These are phyloP conservation scores for Clupea harengus DNA, from an alignment of 2,113 vertebrate species.

Conservation along the genomic window DNA sequence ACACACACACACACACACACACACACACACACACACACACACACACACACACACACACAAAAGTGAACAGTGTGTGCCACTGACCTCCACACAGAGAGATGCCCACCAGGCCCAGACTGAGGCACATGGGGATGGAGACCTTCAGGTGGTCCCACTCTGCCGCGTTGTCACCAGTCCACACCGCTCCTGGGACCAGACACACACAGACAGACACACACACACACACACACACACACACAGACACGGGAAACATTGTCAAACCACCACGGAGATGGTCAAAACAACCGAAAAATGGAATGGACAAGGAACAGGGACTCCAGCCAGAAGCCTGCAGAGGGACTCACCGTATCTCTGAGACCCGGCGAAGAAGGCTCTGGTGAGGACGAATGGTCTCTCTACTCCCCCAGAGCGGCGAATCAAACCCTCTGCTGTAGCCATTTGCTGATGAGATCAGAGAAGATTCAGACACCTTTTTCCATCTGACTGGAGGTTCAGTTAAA, in stretches of 20 bases:
- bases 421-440: slow-evolving; percentile 85
- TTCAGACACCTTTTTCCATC: neutral
- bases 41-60: neutral
- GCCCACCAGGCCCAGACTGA: slow-evolving; percentile 82
- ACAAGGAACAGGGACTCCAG: neutral
- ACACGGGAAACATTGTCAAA: neutral
- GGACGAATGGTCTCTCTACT: slow-evolving; percentile 82
- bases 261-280: neutral
- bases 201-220: neutral
- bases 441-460: slow-evolving; percentile 62
- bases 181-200: slow-evolving; percentile 71
- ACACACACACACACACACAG: neutral
- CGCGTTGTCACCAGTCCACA: slow-evolving; percentile 91
- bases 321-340: slow-evolving; percentile 7
- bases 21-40: neutral
- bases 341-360: slow-evolving; percentile 88
- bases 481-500: too few relatives aligned
- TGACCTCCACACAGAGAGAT: slow-evolving; percentile 89
- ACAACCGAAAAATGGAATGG: neutral
- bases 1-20: neutral
- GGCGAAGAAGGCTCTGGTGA: slow-evolving; percentile 84
- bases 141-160: slow-evolving; percentile 89
- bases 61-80: slow-evolving; percentile 36
- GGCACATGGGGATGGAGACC: slow-evolving; percentile 88
- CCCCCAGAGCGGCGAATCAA: slow-evolving; percentile 80